Evolutionary conservation across 2,113 vertebrate genomes (phyloP).

Genomic region (Prinia subflava): DNA sequence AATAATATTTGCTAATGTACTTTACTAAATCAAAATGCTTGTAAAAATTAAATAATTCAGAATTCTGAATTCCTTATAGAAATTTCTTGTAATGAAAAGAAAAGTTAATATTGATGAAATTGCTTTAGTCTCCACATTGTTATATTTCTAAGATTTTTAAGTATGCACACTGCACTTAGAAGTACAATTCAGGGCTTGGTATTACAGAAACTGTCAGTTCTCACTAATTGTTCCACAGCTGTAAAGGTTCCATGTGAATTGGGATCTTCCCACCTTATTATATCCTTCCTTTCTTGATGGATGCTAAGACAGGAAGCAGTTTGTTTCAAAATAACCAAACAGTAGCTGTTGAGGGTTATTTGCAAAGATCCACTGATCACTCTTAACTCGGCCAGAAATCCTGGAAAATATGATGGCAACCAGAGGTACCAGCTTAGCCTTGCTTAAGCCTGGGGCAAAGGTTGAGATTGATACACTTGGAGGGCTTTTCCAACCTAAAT

Average conservation of each 20-base stretch:
- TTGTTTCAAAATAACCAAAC: neutral
- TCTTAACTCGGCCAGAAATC: neutral
- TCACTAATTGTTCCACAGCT: neutral
- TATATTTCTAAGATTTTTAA: neutral
- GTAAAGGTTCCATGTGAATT: neutral
- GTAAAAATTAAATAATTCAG: neutral
- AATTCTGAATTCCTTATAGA: neutral
- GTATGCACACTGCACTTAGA: neutral
- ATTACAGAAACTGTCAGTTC: neutral
- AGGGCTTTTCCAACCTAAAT: neutral
- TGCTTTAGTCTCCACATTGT: neutral
- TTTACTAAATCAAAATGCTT: neutral
- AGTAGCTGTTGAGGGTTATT: neutral
- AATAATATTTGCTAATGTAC: neutral
- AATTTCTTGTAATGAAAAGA: neutral
- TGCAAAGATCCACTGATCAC: neutral
- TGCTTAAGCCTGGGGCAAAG: neutral
- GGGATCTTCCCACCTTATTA: neutral
- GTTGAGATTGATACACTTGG: neutral
- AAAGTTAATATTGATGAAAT: neutral
- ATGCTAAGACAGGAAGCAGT: neutral
- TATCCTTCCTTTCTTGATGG: neutral
- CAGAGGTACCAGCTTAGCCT: neutral
- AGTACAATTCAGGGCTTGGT: neutral
- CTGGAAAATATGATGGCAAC: fast-evolving